Evolutionary conservation across 30 jellyfish, hydroid and myxozoan genomes (phyloP), one percentile per base, ranked within the genome.

Genomic region (Hydra vulgaris): DNA sequence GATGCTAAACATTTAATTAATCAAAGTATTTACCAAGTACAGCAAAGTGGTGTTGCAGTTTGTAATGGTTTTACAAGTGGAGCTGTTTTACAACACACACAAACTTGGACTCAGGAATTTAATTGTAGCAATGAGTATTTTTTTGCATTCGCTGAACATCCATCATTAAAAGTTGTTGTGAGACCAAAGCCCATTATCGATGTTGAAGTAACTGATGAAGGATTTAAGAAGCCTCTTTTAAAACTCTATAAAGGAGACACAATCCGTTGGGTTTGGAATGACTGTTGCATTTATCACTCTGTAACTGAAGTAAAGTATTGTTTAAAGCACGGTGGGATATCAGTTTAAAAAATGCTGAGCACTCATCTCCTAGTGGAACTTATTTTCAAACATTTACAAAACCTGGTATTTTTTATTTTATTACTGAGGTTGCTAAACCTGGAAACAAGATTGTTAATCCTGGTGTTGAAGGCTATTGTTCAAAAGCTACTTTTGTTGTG

Each of bases 81-180:
- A 25, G 12, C 21, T 20, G 69, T 66, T 12, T 12, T 80, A 40
- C 83, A 80, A 70, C 27, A 25, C 18, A 80, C 87, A 66, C 87
- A 80, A 26, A 80, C 80, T 15, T 80, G 87, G 87, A 80, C 87
- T 7, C 87, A 80, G 26, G 87, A 80, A 54, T 80, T 80, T 55
- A 80, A 70, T 26, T 80, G 83, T 26, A 27, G 81, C 0, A 80
- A 80, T 52, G 87, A 80, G 83, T 80, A 80, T 70, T 22, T 25
- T 21, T 80, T 80, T 27, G 68, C 67, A 0, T 80, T 80, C 66
- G 87, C 87, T 0, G 16, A 23, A 0, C 87, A 80, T 54, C 25
- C 25, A 26, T 71, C 71, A 15, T 70, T 80, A 5, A 80, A 70
- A 80, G 87, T 80, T 70, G 73, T 66, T 55, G 87, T 80, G 27